Conservation (phyloP, 2,797 vertebrate genomes). For the Poliocrania exsul region DNA sequence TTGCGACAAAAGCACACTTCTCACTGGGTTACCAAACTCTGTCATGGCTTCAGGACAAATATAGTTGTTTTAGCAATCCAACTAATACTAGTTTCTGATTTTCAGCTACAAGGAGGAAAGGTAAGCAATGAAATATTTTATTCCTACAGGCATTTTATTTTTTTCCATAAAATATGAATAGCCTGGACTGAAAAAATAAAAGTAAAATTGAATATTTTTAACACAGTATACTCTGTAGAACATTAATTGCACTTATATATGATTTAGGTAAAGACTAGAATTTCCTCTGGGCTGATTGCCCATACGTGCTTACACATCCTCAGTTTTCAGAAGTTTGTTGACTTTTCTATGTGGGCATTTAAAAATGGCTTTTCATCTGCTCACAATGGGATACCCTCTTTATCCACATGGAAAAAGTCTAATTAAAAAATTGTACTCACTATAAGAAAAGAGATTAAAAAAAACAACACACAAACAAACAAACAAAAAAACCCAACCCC, state of each 20-base stretch:
- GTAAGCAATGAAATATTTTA: slow-evolving; percentile 46
- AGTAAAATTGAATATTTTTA: background rate
- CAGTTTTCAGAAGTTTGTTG: background rate
- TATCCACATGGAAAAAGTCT: background rate
- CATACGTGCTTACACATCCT: background rate
- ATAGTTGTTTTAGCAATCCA: slow-evolving; percentile 59
- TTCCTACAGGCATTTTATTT: slow-evolving; percentile 18
- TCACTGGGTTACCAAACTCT: slow-evolving; percentile 65
- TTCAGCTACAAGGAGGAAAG: slow-evolving; percentile 57
- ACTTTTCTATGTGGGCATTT: background rate
- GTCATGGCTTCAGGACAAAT: slow-evolving; percentile 59
- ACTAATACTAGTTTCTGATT: slow-evolving; percentile 65
- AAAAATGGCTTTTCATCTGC: background rate
- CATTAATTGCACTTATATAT: background rate
- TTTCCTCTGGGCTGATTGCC: background rate
- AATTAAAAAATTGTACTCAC: background rate
- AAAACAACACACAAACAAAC: too few species aligned
- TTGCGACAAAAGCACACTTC: slow-evolving; percentile 59
- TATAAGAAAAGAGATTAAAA: background rate
- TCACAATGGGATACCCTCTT: fast-evolving
- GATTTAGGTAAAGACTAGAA: slow-evolving; percentile 18
- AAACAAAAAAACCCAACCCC: too few species aligned
- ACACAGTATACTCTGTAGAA: background rate
- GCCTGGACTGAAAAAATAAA: background rate
- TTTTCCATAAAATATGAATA: slow-evolving; percentile 49